These are phyloP conservation scores for Luscinia luscinia DNA, from an alignment of 2,797 vertebrate genomes.

Conservation along the genomic window DNA sequence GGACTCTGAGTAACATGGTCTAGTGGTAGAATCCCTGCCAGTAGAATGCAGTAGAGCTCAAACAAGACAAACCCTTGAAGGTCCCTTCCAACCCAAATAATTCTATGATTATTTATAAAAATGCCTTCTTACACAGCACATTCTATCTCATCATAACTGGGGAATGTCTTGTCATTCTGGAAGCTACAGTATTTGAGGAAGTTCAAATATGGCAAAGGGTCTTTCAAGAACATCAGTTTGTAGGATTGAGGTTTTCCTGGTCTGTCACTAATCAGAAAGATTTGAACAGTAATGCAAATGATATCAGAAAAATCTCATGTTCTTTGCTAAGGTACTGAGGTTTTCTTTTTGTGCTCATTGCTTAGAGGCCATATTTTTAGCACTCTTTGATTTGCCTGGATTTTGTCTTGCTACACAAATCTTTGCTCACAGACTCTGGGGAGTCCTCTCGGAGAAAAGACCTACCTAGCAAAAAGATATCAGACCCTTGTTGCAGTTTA, in stretches of 20 bases:
- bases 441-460: not conserved
- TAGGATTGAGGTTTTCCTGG: not conserved
- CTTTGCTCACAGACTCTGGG: not conserved
- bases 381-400: not conserved
- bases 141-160: not conserved
- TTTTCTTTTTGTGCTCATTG: not conserved
- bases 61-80: not conserved
- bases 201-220: not conserved
- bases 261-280: not conserved
- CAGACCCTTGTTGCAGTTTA: not conserved
- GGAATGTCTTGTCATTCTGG: not conserved
- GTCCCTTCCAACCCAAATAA: not conserved
- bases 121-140: not conserved
- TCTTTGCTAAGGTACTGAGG: not conserved
- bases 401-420: not conserved
- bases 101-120: not conserved
- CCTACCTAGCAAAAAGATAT: not conserved
- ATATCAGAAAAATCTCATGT: not conserved
- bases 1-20: not conserved
- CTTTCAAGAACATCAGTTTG: not conserved
- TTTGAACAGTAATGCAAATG: not conserved
- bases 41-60: accelerated
- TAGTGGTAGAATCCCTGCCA: not conserved
- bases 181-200: not conserved
- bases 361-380: not conserved